A percentile compares a stretch with the other conserved stretches of the same genome.
These are phyloP conservation scores for Chaunax sp. DNA, from an alignment of 2,797 vertebrate genomes.

Conservation along the genomic window DNA sequence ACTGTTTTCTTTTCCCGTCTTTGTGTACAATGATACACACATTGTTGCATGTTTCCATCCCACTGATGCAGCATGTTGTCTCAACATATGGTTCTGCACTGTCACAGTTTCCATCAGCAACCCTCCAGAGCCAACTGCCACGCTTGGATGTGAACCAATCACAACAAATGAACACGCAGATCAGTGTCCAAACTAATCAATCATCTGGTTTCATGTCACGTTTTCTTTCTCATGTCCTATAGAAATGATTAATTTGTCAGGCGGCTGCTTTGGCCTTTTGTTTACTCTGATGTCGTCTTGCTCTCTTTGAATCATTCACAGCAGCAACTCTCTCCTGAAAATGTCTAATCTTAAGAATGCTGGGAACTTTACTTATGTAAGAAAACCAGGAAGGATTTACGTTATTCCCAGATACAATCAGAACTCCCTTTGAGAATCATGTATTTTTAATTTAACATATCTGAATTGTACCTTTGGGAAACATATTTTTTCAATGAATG, in stretches of 20 bases:
- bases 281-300: slow-evolving; percentile 47
- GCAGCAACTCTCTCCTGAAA: slow-evolving; percentile 15
- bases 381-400: too few species aligned
- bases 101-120: slow-evolving; percentile 33
- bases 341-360: too few species aligned
- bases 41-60: slow-evolving; percentile 48
- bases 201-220: slow-evolving; percentile 20
- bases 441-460: too few species aligned
- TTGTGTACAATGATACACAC: slow-evolving; percentile 51
- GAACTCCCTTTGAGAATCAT: too few species aligned
- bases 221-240: slow-evolving; percentile 7
- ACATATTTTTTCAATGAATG: too few species aligned
- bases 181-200: slow-evolving; percentile 38
- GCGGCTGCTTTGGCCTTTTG: slow-evolving; percentile 7
- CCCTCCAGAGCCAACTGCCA: slow-evolving; percentile 61
- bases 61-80: slow-evolving; percentile 60
- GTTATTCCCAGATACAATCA: too few species aligned
- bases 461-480: too few species aligned
- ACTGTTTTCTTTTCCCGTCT: slow-evolving; percentile 41
- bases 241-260: too few species aligned
- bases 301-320: slow-evolving; percentile 68
- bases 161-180: slow-evolving; percentile 69
- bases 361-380: too few species aligned
- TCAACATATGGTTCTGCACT: slow-evolving; percentile 74
- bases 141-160: slow-evolving; percentile 66